phyloP scores from a whole-genome alignment of 2,113 vertebrate species.

The Philantomba maxwellii region DNA sequence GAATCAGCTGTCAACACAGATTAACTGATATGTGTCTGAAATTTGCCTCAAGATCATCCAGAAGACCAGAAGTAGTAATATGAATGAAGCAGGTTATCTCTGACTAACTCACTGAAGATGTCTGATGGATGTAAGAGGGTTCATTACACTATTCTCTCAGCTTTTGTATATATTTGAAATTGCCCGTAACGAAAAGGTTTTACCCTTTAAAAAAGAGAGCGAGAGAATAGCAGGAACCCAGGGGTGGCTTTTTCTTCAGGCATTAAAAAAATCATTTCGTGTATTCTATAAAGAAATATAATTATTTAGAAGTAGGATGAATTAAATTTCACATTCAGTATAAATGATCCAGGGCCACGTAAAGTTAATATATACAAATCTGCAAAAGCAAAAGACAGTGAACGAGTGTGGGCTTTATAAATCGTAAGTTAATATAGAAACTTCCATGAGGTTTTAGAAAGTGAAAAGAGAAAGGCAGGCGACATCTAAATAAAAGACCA shows the following conservation, averaged over 20 bases:
- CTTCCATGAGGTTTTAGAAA: slow-evolving; percentile 22
- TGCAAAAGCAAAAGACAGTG: not conserved
- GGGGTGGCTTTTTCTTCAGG: not conserved
- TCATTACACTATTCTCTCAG: not conserved
- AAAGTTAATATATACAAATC: slow-evolving; percentile 66
- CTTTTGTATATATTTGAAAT: slow-evolving; percentile 26
- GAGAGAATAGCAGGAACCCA: not conserved
- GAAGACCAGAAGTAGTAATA: not conserved
- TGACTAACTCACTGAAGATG: not conserved
- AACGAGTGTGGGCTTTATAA: slow-evolving; percentile 53
- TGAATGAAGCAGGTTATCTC: not conserved
- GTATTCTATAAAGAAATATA: slow-evolving; percentile 47
- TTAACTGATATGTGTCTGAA: not conserved
- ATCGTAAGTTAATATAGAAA: slow-evolving; percentile 61
- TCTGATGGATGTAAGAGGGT: not conserved
- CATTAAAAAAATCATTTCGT: slow-evolving; percentile 43
- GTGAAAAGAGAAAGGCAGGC: slow-evolving; percentile 22
- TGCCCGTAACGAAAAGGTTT: slow-evolving; percentile 23
- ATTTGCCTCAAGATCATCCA: not conserved
- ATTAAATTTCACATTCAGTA: slow-evolving; percentile 63
- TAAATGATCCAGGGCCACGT: slow-evolving; percentile 60
- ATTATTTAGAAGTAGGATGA: slow-evolving; percentile 68
- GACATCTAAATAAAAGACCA: slow-evolving; percentile 41
- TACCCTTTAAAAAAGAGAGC: not conserved
- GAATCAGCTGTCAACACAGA: not conserved